Percentiles rank a stretch among this genome's conserved stretches.
phyloP scores from a whole-genome alignment of 1,140 invertebrate genomes.

The Scaptomyza graminum region DNA sequence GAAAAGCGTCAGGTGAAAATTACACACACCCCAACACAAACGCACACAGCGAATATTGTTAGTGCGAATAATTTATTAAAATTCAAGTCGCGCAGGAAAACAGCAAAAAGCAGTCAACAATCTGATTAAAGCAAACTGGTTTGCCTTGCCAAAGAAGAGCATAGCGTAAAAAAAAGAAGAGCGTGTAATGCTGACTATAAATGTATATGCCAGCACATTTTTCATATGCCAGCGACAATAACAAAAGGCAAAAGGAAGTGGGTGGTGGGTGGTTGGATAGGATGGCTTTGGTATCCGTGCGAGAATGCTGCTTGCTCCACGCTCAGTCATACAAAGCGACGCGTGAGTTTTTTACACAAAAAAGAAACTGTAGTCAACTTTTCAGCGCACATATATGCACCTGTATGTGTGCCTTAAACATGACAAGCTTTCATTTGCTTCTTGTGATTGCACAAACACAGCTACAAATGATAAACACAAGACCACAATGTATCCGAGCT shows the following conservation, averaged over 20 bases:
- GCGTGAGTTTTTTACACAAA: conserved; percentile 17
- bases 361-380: conserved; percentile 52
- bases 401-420: conserved; percentile 51
- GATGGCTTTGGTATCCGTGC: too few species aligned
- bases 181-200: conserved; percentile 53
- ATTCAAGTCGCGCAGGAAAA: conserved; percentile 46
- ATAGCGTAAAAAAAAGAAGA: conserved; percentile 24
- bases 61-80: conserved; percentile 75
- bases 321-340: conserved; percentile 47
- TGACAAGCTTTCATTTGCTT: conserved; percentile 68
- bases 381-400: conserved; percentile 30
- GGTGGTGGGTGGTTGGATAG: background rate
- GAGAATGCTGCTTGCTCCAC: conserved; percentile 19
- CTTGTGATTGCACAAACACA: background rate
- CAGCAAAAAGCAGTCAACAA: conserved; percentile 40
- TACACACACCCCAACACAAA: too few species aligned
- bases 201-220: conserved; percentile 63
- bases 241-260: conserved; percentile 44
- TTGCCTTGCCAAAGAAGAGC: conserved; percentile 11
- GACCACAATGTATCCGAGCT: conserved; percentile 47
- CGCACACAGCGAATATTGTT: conserved; percentile 46
- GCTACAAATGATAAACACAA: conserved; percentile 1
- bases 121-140: conserved; percentile 55
- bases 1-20: conserved; percentile 62
- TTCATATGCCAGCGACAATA: conserved; percentile 55